Evolutionary conservation across 2,888 invertebrate genomes (phyloP).

Genomic region (Pristionchus arcanus): DNA sequence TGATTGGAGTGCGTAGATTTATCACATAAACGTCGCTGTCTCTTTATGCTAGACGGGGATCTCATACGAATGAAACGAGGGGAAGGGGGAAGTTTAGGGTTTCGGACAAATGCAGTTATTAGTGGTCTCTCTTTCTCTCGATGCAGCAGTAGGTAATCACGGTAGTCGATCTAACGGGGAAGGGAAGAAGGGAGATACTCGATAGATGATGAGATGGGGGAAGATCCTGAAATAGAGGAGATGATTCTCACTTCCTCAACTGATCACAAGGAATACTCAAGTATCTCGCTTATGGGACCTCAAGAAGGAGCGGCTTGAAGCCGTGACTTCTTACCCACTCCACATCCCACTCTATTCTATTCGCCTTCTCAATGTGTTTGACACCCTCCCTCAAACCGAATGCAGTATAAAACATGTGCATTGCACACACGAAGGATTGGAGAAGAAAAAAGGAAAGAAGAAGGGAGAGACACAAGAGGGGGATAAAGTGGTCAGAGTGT

Average conservation of each 20-base stretch:
- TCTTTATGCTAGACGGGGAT: slow-evolving; percentile 51
- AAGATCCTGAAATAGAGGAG: neutral
- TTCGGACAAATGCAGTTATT: neutral
- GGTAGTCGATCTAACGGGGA: neutral
- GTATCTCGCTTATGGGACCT: neutral
- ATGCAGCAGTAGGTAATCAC: slow-evolving; percentile 5
- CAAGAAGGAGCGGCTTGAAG: neutral
- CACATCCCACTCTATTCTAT: slow-evolving; percentile 31
- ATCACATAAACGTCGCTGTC: slow-evolving; percentile 40
- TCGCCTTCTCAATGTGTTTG: slow-evolving; percentile 29
- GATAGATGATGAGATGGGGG: slow-evolving; percentile 11
- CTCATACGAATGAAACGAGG: slow-evolving; percentile 30
- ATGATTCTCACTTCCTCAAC: neutral
- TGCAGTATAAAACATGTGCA: slow-evolving; percentile 49
- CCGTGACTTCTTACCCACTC: slow-evolving; percentile 27
- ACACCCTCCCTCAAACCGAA: slow-evolving; percentile 42
- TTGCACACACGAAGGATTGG: slow-evolving; percentile 32
- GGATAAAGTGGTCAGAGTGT: slow-evolving; percentile 29
- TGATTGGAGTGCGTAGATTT: slow-evolving; percentile 28
- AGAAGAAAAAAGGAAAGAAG: slow-evolving; percentile 21
- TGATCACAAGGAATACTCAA: neutral
- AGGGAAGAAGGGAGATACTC: neutral
- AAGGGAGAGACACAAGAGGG: neutral
- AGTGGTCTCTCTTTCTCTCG: slow-evolving; percentile 32
- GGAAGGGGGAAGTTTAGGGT: neutral